Base-by-base conservation (phyloP, 2,113 vertebrate genomes). In the Peromyscus californicus region DNA sequence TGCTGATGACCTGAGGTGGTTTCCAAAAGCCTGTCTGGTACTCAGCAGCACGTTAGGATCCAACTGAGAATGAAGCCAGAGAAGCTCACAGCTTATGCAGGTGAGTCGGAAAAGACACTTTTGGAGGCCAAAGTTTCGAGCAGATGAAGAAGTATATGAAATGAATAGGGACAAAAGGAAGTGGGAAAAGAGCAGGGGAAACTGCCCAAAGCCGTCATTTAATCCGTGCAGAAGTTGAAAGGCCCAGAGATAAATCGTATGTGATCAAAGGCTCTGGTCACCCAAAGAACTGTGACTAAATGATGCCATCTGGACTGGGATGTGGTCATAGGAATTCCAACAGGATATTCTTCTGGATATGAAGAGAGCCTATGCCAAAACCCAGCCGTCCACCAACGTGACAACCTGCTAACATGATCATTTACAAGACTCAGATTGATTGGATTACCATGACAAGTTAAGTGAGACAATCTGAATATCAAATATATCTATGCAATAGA, bases 81-180 rank as follows among this genome's bases (percentile, higher is more conserved):
- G 4, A 82, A 54, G 33, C 31, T 61, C 39, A 39, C 10, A 36
- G 70, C 69, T 92, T 21, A 92, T 13, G 76, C 12, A 26, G 70
- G 63, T 79, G 84, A 65, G 51, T 90, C 72, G 76, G 90, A 95
- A 97, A 85, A 94, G 83, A 91, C 75, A 54, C 89, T 93, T 91
- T 0, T 22, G 17, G 63, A 9, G 59, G 42, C 7, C 65, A 80
- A 86, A 85, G 48, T 88, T 80, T 94, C 59, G 78, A 90, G 61
- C 12, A 72, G 90, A 96, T 93, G 39, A 96, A 29, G 89, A 95
- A 88, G 48, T 24, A 13, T 69, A 24, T 89, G 57, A 84, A 48
- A 84, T 67, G 82, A 22, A 72, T 36, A 45, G 59, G 90, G 83
- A 39, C 45, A 80, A 84, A 83, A 97, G 92, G 26, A 45, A 54